These are phyloP conservation scores for Ennomos fuscantarius DNA, from an alignment of 2,888 invertebrate species.

Conservation along the genomic window DNA sequence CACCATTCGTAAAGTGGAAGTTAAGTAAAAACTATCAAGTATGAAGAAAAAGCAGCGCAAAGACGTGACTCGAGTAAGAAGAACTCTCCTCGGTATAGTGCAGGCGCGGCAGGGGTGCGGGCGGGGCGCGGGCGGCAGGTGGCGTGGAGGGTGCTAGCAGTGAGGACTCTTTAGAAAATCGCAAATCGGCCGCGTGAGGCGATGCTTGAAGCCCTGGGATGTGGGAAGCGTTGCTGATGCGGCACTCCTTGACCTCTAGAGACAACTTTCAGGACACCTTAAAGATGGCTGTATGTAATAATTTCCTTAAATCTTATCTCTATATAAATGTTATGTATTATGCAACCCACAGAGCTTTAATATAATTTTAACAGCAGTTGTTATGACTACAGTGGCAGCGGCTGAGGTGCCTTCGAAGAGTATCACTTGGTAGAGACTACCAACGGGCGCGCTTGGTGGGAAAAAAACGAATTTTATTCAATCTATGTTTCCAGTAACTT, in stretches of 20 bases:
- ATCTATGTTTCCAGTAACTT: too few species aligned
- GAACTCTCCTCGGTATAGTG: conserved; percentile 26
- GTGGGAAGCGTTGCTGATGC: conserved; percentile 13
- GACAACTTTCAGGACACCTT: too few species aligned
- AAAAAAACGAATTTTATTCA: too few species aligned
- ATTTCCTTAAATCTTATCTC: too few species aligned
- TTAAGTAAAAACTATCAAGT: conserved; percentile 37
- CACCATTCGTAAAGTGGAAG: conserved; percentile 31
- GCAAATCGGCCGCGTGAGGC: conserved; percentile 54
- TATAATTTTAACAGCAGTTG: too few species aligned
- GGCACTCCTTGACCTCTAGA: neutral
- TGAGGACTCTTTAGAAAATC: conserved; percentile 70
- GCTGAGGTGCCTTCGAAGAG: too few species aligned
- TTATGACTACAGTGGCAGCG: too few species aligned
- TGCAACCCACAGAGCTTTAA: too few species aligned
- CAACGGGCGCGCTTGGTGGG: too few species aligned
- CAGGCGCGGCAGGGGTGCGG: conserved; percentile 3
- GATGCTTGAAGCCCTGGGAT: conserved; percentile 10
- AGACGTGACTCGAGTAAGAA: conserved; percentile 31
- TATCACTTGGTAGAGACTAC: too few species aligned
- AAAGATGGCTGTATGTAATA: too few species aligned
- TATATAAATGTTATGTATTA: too few species aligned
- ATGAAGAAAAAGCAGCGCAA: conserved; percentile 32
- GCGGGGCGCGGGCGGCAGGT: conserved; percentile 50
- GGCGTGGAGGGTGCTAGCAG: conserved; percentile 65